A percentile compares a stretch with the other conserved stretches of the same genome.
These are phyloP conservation scores for Aurelia aurita complex sp. Pacific DNA, from an alignment of 30 jellyfish, hydroid and myxozoan genomes.

Conservation along the genomic window DNA sequence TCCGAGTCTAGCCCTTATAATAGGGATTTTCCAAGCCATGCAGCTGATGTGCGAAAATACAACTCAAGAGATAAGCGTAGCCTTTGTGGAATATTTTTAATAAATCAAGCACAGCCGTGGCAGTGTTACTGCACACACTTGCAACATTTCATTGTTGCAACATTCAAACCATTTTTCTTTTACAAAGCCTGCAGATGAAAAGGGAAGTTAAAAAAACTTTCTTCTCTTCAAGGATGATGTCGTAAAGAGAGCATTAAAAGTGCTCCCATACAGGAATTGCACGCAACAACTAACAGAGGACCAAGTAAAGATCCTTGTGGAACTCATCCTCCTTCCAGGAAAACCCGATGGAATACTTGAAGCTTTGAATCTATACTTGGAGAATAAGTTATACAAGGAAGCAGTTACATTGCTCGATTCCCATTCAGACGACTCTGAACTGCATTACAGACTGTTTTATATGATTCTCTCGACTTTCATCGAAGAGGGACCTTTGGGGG, in stretches of 20 bases:
- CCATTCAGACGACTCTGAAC: not conserved
- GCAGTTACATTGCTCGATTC: constrained; percentile 45
- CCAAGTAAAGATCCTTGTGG: constrained; percentile 47
- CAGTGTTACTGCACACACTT: too few relatives aligned
- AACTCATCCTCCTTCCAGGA: constrained; percentile 26
- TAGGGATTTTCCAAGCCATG: too few relatives aligned
- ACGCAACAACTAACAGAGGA: constrained; percentile 7
- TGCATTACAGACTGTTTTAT: constrained; percentile 36
- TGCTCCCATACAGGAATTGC: constrained; percentile 12
- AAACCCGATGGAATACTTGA: not conserved
- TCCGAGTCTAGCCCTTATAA: too few relatives aligned
- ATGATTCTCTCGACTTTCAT: constrained; percentile 37
- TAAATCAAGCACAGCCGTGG: too few relatives aligned
- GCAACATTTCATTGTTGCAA: too few relatives aligned
- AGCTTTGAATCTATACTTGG: constrained; percentile 33
- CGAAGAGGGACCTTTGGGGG: constrained; percentile 6
- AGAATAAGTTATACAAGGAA: constrained; percentile 17
- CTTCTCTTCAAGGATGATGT: constrained; percentile 24
- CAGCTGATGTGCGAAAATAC: too few relatives aligned
- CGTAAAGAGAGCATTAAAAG: constrained; percentile 32
- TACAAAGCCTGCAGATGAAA: too few relatives aligned
- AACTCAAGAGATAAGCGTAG: too few relatives aligned
- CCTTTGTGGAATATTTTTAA: too few relatives aligned
- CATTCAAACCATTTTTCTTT: too few relatives aligned
- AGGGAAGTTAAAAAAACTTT: too few relatives aligned